These are phyloP conservation scores for Chrysomela aeneicollis DNA, from an alignment of 2,888 invertebrate genomes.

Conservation along the genomic window DNA sequence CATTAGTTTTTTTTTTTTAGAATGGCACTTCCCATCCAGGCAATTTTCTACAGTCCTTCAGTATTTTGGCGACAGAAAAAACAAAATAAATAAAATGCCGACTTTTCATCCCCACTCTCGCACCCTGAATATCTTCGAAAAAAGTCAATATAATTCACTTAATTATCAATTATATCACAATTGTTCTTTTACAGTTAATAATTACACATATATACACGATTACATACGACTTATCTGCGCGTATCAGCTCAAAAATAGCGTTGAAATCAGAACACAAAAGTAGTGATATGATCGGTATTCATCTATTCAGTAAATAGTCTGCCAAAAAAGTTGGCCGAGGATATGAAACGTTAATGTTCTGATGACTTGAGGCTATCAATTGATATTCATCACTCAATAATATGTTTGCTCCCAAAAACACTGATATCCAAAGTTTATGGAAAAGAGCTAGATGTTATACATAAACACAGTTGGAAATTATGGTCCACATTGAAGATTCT, in stretches of 20 bases:
- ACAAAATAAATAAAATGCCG: slow-evolving; percentile 28
- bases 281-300: slow-evolving; percentile 14
- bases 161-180: slow-evolving; percentile 47
- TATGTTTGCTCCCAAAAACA: background rate
- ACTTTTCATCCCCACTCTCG: slow-evolving; percentile 10
- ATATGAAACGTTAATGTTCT: background rate
- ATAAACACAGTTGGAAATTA: too few species aligned
- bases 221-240: slow-evolving; percentile 8
- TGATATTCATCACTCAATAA: background rate
- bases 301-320: slow-evolving; percentile 9
- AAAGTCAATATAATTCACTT: slow-evolving; percentile 39
- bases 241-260: slow-evolving; percentile 1
- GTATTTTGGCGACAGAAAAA: slow-evolving; percentile 29
- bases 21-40: background rate
- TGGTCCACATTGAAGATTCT: too few species aligned
- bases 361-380: background rate
- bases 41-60: slow-evolving; percentile 14
- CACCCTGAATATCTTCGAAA: slow-evolving; percentile 30
- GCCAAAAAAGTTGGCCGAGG: background rate
- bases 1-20: too few species aligned
- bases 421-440: too few species aligned
- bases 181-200: slow-evolving; percentile 34
- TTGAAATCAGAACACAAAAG: slow-evolving; percentile 20
- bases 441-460: too few species aligned
- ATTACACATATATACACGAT: slow-evolving; percentile 32